phyloP scores from a whole-genome alignment of 1,140 invertebrate genomes.

The Philopotamus ludificatus region DNA sequence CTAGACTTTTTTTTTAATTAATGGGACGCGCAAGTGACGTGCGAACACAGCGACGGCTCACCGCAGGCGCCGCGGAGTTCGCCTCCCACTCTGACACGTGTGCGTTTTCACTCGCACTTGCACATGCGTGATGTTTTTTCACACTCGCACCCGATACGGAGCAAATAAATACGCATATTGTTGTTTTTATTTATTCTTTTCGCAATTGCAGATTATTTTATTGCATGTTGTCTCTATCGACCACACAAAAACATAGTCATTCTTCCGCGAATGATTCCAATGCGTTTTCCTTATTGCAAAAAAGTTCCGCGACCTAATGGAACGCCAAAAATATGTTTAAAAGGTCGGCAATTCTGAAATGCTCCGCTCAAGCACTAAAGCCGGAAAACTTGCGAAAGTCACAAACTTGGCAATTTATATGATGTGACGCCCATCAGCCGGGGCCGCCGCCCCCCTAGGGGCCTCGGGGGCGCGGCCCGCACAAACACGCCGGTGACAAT shows the following conservation, averaged over 20 bases:
- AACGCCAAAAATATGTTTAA: constrained; percentile 5
- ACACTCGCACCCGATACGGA: too few species aligned
- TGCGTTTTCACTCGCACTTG: too few species aligned
- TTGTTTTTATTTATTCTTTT: too few species aligned
- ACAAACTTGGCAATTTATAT: constrained; percentile 35
- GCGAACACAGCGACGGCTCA: too few species aligned
- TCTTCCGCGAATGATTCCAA: not conserved
- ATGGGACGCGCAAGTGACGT: too few species aligned
- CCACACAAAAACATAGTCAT: not conserved
- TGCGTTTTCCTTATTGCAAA: not conserved
- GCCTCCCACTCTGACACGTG: too few species aligned
- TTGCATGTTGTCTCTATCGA: too few species aligned
- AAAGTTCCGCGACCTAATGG: not conserved
- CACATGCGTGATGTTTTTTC: too few species aligned
- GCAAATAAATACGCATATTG: too few species aligned
- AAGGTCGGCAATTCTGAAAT: constrained; percentile 21
- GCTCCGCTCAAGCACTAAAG: constrained; percentile 10
- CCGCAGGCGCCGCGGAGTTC: too few species aligned
- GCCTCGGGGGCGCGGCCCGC: not conserved
- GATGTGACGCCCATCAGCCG: constrained; percentile 24
- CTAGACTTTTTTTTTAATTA: too few species aligned
- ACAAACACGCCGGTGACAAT: constrained; percentile 26
- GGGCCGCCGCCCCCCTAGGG: not conserved
- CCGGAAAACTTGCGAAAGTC: constrained; percentile 24
- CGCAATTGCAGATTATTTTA: too few species aligned